A percentile compares a stretch with the other conserved stretches of the same genome.
These are phyloP conservation scores for Pluvianellus socialis DNA, from an alignment of 2,113 vertebrate genomes.

Conservation along the genomic window DNA sequence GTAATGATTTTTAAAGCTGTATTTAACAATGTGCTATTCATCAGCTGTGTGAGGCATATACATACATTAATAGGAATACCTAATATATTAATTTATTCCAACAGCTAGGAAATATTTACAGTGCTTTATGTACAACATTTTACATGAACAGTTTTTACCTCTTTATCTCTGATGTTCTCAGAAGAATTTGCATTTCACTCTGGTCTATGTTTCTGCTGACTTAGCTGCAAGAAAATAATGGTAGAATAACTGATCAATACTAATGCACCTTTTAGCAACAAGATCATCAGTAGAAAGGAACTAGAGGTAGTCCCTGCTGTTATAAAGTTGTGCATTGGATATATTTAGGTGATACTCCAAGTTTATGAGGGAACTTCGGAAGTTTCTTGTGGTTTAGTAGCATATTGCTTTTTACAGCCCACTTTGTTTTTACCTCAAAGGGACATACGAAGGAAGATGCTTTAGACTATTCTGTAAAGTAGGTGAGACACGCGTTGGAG, in stretches of 20 bases:
- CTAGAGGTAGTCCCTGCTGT: not conserved
- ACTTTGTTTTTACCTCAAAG: not conserved
- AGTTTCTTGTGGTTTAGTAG: not conserved
- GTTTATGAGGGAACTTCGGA: not conserved
- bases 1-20: not conserved
- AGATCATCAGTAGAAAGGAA: not conserved
- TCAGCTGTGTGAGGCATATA: not conserved
- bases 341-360: not conserved
- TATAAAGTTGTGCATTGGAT: not conserved
- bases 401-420: not conserved
- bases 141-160: not conserved
- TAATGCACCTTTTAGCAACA: not conserved
- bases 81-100: not conserved
- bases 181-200: not conserved
- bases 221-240: not conserved
- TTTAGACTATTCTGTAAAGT: not conserved
- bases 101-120: not conserved
- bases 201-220: not conserved
- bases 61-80: not conserved
- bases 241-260: not conserved
- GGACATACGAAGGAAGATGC: not conserved
- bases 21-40: not conserved
- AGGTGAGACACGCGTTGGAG: rapidly evolving
- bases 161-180: not conserved
- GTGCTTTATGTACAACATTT: not conserved